Base-by-base conservation (phyloP, 2,888 invertebrate genomes). In the Cotesia congregata region DNA sequence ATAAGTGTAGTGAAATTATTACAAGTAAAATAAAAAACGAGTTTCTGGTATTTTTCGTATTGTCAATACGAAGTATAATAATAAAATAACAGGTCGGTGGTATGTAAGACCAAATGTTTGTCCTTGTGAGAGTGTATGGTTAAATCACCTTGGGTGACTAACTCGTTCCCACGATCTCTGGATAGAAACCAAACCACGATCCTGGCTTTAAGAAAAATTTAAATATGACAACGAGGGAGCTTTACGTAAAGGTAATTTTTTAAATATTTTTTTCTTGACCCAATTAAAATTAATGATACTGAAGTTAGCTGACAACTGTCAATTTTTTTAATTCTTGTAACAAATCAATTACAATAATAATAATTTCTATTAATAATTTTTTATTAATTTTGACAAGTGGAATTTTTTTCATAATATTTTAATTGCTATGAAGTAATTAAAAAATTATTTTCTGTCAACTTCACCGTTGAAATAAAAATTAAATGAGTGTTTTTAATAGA, bases 201-300 rank as follows among this genome's bases (percentile, higher is more conserved):
- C 79, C 76, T 79, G 81, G 80, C 78, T 77, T 76, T 76, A 74
- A 76, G 15, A 72, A 67, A 79, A 50, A 67, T 62, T 20, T 30
- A 79, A 74, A 79, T 77, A 89, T 89, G 88, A 89, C 88, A 81
- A 88, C 89, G 77, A 86, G 85, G 83, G 89, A 89, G 80, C 86
- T 89, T 62, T 89, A 89, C 84, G 87, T 86, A 70, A 88, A 88
- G 89, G 88, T 89, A 86, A 76, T 74, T 78, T 68, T 41, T 40
- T 7, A 59, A 5, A 69, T 67, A 76, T 69, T 67, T 76, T 38
- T 39, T 40, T n/a, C 65, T 64, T 15, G 17, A 65, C 65, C 65
- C 12, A 65, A 65, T 30, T 65, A 7, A 38, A 59, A 70, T 64
- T 41, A 40, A 40, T 41, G 1, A 17, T 72, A 72, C 60, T 60